These are phyloP conservation scores for Edolisoma coerulescens DNA, from an alignment of 2,113 vertebrate genomes.

Conservation along the genomic window DNA sequence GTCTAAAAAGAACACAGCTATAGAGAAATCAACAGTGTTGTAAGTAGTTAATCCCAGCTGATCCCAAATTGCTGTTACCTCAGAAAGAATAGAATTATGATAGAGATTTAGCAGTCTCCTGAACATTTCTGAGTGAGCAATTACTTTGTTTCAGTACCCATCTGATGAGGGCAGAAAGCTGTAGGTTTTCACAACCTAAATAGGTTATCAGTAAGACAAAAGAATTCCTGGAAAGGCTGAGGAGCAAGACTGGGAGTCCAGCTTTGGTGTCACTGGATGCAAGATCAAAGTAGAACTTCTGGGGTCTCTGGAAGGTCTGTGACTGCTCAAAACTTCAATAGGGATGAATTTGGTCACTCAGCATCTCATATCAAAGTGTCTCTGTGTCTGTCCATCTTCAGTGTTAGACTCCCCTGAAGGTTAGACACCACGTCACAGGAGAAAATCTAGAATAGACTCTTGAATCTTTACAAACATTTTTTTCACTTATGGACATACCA, in stretches of 20 bases:
- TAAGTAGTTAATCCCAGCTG: not conserved
- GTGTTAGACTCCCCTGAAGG: not conserved
- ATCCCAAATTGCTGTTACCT: not conserved
- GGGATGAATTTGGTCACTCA: not conserved
- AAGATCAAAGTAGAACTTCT: not conserved
- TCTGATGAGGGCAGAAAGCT: not conserved
- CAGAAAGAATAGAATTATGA: not conserved
- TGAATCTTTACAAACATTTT: not conserved
- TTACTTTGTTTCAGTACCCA: not conserved
- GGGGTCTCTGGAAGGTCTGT: not conserved
- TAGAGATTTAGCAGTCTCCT: not conserved
- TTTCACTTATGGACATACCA: not conserved
- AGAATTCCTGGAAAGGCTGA: not conserved
- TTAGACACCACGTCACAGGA: fast-evolving
- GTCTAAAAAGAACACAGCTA: not conserved
- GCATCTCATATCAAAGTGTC: not conserved
- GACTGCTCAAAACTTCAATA: not conserved
- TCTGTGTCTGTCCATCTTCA: not conserved
- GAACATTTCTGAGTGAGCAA: not conserved
- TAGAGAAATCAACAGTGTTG: not conserved
- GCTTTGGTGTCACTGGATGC: not conserved
- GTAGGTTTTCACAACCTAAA: not conserved
- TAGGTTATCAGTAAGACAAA: not conserved
- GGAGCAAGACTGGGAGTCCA: fast-evolving
- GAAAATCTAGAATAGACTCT: not conserved